These are phyloP conservation scores for Arge pagana DNA, from an alignment of 2,888 invertebrate genomes.

Conservation along the genomic window DNA sequence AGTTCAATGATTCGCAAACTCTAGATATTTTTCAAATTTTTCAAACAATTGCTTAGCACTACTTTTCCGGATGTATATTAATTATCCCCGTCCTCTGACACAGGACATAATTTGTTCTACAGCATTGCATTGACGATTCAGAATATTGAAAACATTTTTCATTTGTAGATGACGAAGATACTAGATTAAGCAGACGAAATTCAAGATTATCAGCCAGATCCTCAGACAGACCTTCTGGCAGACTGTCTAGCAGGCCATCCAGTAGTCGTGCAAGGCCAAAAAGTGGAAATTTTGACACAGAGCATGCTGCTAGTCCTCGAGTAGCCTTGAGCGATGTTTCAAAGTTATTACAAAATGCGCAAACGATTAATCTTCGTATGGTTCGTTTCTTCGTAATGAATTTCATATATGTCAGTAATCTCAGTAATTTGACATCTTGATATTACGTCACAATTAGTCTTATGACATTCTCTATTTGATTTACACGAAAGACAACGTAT, in stretches of 20 bases:
- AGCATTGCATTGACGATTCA: neutral
- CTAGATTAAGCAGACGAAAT: constrained; percentile 34
- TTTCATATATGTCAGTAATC: no score
- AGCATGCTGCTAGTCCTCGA: constrained; percentile 41
- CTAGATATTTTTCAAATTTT: no score
- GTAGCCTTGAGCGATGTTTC: constrained; percentile 51
- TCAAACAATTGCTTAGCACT: no score
- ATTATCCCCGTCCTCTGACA: no score
- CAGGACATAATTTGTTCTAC: no score
- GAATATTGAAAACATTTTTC: neutral
- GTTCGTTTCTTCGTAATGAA: constrained; percentile 34
- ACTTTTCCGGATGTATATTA: no score
- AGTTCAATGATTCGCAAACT: no score
- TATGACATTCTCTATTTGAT: no score
- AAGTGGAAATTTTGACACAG: constrained; percentile 19
- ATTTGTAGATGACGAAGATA: constrained; percentile 34
- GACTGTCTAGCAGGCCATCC: constrained; percentile 36
- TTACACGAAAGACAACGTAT: no score
- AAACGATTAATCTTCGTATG: constrained; percentile 44
- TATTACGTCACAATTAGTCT: no score
- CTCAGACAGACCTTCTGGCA: constrained; percentile 36
- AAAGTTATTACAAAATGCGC: constrained; percentile 46
- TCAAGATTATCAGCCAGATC: constrained; percentile 36
- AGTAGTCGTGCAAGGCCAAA: constrained; percentile 21
- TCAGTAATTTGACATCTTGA: no score